phyloP scores from a whole-genome alignment of 2,113 vertebrate genomes.

The Columbina picui region DNA sequence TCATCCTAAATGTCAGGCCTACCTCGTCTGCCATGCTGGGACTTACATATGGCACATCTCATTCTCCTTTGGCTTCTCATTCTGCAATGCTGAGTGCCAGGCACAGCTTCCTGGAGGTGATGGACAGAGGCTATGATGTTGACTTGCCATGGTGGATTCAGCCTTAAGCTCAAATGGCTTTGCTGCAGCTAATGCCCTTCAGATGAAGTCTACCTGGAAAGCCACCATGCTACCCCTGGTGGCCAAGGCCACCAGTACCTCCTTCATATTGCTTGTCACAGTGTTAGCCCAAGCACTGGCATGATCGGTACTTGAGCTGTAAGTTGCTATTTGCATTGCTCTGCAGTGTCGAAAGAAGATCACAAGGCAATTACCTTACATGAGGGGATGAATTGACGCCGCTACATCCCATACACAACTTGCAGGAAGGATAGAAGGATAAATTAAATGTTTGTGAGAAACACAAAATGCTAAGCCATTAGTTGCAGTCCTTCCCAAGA shows the following conservation, averaged over 20 bases:
- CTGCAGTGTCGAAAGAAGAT: not conserved
- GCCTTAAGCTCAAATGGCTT: not conserved
- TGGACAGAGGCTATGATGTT: not conserved
- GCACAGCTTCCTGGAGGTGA: not conserved
- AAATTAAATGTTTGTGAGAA: constrained; percentile 7
- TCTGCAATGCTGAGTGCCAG: not conserved
- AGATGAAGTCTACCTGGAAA: not conserved
- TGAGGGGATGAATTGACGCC: not conserved
- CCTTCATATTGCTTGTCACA: not conserved
- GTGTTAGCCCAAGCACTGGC: not conserved
- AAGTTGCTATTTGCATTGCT: not conserved
- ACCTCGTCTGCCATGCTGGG: not conserved
- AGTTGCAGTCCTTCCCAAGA: not conserved
- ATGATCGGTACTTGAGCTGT: not conserved
- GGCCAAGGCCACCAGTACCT: not conserved
- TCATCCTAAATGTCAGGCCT: not conserved
- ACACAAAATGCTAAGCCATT: not conserved
- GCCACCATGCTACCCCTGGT: rapidly evolving
- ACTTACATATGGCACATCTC: rapidly evolving
- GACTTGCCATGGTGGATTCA: not conserved
- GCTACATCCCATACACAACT: not conserved
- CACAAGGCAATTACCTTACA: not conserved
- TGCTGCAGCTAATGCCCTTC: not conserved
- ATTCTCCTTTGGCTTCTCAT: rapidly evolving
- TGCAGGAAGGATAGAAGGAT: not conserved